Evolutionary conservation across 2,797 vertebrate genomes (phyloP).

Genomic region (Syncerus caffer): DNA sequence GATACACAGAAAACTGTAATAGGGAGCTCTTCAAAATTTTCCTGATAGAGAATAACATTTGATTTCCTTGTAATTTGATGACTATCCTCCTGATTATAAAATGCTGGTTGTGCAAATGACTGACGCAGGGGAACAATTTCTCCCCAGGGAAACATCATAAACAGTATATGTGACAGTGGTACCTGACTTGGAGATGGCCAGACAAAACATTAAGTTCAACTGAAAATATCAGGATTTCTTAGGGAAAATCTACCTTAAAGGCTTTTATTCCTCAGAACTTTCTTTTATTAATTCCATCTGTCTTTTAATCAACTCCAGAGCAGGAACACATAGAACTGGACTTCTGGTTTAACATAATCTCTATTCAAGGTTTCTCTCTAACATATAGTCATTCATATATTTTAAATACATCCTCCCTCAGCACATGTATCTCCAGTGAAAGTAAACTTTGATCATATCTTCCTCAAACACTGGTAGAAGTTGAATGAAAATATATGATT

Average conservation of each 20-base stretch:
- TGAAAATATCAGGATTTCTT: neutral
- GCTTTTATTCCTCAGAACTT: neutral
- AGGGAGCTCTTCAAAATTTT: neutral
- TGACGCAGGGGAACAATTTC: neutral
- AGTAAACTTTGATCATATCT: neutral
- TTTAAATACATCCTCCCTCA: neutral
- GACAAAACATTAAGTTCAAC: neutral
- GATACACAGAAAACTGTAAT: neutral
- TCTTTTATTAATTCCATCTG: neutral
- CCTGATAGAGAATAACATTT: neutral
- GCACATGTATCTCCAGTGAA: neutral
- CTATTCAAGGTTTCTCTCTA: neutral
- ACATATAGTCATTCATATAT: neutral
- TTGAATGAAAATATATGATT: neutral
- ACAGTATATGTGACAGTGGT: neutral
- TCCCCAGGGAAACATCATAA: neutral
- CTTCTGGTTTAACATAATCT: constrained; percentile 3
- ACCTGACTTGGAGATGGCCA: neutral
- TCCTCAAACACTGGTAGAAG: neutral
- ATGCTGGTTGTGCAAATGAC: neutral
- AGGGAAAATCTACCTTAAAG: constrained; percentile 7
- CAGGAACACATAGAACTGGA: neutral
- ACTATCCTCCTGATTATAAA: neutral
- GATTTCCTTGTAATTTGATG: neutral
- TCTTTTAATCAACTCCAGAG: neutral